Base-by-base conservation (phyloP, 2,797 vertebrate species). In the Cynodonichthys magdalenae region DNA sequence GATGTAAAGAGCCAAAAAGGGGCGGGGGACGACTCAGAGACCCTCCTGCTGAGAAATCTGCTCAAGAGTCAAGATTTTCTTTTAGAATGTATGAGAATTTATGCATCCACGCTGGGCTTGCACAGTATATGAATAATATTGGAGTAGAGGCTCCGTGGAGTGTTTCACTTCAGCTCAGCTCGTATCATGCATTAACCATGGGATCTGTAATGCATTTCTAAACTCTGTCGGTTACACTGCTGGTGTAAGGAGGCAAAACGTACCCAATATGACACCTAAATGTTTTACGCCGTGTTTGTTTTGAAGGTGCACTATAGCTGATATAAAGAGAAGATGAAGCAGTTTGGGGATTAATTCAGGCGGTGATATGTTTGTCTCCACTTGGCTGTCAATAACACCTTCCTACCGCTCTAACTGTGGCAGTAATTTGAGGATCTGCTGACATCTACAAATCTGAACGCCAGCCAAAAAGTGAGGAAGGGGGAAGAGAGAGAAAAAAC, bases 121-220 rank as follows among this genome's bases (percentile, higher is more conserved):
- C 52, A 73, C 62, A 58, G 29, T 57, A 71, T 61, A 79, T 75
- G 63, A 78, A 74, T 83, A 86, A 80, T 73, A 74, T 74, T 19
- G 7, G 48, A 66, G 57, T 55, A 70, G 74, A 52, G 39, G 71
- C 65, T 81, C 63, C 67, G 68, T 1, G 15, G 75, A 75, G 69
- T 75, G 36, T 39, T 39, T 39, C 36, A 12, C 36, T 14, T 39
- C 51, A 31, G 58, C 66, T 76, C 62, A 53, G 75, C 59, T 72
- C 60, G 60, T 71, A 61, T 66, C 77, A 79, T 89, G 72, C 88
- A 89, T 92, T 84, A 89, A 86, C 89, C 74, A 89, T 83, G 65
- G 57, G 60, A 74, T 50, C 68, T 63, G n/a, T 55, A 69, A 86
- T 88, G 63, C 71, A 87, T 84, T 74, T 84, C 71, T 75, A 63